Percentiles rank a stretch among this genome's conserved stretches.
These are phyloP conservation scores for Iguana delicatissima DNA, from an alignment of 2,797 vertebrate genomes.

Conservation along the genomic window DNA sequence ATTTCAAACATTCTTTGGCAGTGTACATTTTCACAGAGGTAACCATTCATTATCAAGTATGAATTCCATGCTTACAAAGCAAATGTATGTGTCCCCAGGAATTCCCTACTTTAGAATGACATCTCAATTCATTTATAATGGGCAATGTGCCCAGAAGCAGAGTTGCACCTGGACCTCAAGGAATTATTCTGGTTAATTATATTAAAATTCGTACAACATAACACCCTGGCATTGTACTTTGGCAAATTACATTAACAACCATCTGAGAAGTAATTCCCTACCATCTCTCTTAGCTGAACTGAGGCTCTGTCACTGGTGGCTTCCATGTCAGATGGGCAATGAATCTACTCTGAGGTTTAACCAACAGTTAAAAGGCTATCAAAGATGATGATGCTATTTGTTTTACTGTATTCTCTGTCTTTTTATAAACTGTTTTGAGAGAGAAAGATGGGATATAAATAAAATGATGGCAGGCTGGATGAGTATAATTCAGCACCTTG, in stretches of 20 bases:
- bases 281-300: not conserved
- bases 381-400: no score
- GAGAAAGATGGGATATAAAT: no score
- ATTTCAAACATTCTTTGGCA: not conserved
- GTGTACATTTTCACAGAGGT: not conserved
- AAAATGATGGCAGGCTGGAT: no score
- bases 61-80: slow-evolving; percentile 4
- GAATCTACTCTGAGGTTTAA: no score
- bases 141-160: not conserved
- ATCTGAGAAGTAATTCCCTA: not conserved
- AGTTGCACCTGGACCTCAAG: not conserved
- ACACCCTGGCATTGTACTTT: not conserved
- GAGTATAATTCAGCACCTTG: no score
- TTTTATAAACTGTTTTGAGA: no score
- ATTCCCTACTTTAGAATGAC: slow-evolving; percentile 15
- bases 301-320: not conserved
- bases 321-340: no score
- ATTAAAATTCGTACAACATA: not conserved
- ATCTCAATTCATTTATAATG: not conserved
- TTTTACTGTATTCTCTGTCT: no score
- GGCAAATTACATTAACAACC: not conserved
- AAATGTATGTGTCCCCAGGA: not conserved
- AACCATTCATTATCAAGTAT: not conserved
- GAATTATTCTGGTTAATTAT: not conserved
- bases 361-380: no score